phyloP scores from a whole-genome alignment of 2,888 invertebrate genomes.

The Stratiomys singularior region DNA sequence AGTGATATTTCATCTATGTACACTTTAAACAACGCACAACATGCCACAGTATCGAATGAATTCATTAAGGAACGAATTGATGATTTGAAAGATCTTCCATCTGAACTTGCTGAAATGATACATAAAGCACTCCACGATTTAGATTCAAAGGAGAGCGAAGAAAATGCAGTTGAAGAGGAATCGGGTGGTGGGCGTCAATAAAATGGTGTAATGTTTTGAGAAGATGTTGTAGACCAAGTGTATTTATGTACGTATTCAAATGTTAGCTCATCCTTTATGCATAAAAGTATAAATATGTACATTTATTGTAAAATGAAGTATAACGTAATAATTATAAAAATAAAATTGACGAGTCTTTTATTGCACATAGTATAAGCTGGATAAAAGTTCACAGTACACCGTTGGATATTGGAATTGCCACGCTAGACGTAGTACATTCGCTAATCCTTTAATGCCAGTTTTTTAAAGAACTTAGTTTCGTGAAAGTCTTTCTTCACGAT shows the following conservation, averaged over 20 bases:
- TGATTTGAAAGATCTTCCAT: constrained; percentile 68
- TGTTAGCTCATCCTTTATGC: constrained; percentile 32
- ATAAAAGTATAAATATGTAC: constrained; percentile 25
- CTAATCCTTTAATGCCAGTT: no score
- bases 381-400: no score
- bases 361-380: no score
- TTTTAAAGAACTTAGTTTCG: no score
- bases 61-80: constrained; percentile 65
- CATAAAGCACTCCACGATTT: constrained; percentile 68
- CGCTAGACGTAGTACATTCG: no score
- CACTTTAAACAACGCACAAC: constrained; percentile 55
- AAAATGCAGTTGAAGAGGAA: not conserved
- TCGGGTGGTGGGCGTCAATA: no score
- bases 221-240: not conserved
- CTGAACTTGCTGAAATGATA: constrained; percentile 71
- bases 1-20: constrained; percentile 56
- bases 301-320: not conserved
- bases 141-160: constrained; percentile 59
- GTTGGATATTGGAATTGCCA: no score
- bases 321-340: no score
- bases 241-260: constrained; percentile 14
- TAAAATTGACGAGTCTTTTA: no score
- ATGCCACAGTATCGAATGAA: constrained; percentile 57
- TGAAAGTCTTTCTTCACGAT: no score
- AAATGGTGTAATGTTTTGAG: not conserved